Evolutionary conservation across 1,140 invertebrate species (phyloP).

Genomic region (Drosophila tsacasi): DNA sequence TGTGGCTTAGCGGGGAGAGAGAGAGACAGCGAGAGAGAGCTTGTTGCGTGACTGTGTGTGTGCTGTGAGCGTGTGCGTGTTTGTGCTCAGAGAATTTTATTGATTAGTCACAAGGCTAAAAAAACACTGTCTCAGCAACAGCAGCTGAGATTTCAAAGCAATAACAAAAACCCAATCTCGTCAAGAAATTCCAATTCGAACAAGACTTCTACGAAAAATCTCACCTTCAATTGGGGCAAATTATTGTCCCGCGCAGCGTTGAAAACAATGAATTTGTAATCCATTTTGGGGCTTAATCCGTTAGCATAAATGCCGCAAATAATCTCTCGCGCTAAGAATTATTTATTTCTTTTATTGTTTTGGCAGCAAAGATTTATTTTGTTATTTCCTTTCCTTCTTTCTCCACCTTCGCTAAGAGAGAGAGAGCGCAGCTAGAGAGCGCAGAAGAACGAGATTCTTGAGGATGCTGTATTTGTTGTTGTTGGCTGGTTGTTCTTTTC

Average conservation of each 20-base stretch:
- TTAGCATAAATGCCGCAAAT: slow-evolving; percentile 27
- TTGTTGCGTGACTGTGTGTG: slow-evolving; percentile 3
- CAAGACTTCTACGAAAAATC: slow-evolving; percentile 17
- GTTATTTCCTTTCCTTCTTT: slow-evolving; percentile 17
- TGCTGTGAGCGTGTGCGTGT: slow-evolving; percentile 4
- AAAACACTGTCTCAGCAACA: slow-evolving; percentile 33
- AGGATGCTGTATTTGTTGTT: slow-evolving; percentile 35
- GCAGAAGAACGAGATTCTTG: slow-evolving; percentile 38
- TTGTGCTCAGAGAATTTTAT: slow-evolving; percentile 66
- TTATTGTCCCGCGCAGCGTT: slow-evolving; percentile 83
- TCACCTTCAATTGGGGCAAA: slow-evolving; percentile 79
- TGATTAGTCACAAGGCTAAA: slow-evolving; percentile 81
- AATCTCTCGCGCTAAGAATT: neutral
- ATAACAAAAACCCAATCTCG: slow-evolving; percentile 21
- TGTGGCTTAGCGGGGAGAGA: slow-evolving; percentile 30
- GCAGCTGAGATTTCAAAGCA: slow-evolving; percentile 51
- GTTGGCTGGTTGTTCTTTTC: slow-evolving; percentile 9
- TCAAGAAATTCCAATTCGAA: slow-evolving; percentile 24
- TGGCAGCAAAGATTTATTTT: slow-evolving; percentile 26
- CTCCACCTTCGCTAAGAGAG: slow-evolving; percentile 27
- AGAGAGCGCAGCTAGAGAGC: slow-evolving; percentile 3
- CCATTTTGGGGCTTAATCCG: slow-evolving; percentile 55
- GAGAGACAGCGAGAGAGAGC: slow-evolving; percentile 7
- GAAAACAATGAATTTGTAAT: slow-evolving; percentile 81
- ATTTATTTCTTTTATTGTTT: slow-evolving; percentile 21